Conservation (phyloP, 64 coral and sea anemone species). For the Montipora efflorescens region DNA sequence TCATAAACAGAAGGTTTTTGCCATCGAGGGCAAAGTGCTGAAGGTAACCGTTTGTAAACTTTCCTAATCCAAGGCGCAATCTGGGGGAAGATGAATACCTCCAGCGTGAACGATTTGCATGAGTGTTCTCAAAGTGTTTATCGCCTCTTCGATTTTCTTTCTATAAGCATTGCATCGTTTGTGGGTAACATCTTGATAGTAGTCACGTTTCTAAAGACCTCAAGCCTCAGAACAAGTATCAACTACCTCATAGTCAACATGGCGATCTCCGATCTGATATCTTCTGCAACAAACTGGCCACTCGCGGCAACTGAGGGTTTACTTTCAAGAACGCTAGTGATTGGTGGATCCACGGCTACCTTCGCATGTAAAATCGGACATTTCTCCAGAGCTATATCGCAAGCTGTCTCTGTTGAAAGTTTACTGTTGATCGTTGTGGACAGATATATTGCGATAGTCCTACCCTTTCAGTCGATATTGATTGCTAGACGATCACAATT, state of each 20-base stretch:
- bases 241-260: slow-evolving; percentile 41
- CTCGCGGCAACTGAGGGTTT: slow-evolving; percentile 11
- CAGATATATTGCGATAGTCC: slow-evolving; percentile 18
- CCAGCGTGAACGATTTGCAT: not conserved
- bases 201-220: not conserved
- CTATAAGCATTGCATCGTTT: slow-evolving; percentile 11
- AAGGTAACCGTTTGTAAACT: too few relatives aligned
- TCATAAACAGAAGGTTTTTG: too few relatives aligned
- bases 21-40: too few relatives aligned
- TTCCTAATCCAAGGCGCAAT: too few relatives aligned
- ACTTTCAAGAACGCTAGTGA: not conserved
- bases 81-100: not conserved
- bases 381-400: slow-evolving; percentile 10
- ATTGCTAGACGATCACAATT: not conserved
- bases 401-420: slow-evolving; percentile 13
- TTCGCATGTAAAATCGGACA: not conserved
- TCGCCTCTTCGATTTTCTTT: not conserved
- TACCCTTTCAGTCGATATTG: not conserved
- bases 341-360: not conserved
- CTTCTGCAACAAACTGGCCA: not conserved
- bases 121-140: not conserved
- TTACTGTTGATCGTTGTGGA: slow-evolving; percentile 4
- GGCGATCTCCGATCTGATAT: slow-evolving; percentile 1
- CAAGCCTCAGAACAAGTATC: not conserved
- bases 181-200: not conserved